Conservation (phyloP, 2,888 invertebrate genomes). For the Himalopsyche tibetana region DNA sequence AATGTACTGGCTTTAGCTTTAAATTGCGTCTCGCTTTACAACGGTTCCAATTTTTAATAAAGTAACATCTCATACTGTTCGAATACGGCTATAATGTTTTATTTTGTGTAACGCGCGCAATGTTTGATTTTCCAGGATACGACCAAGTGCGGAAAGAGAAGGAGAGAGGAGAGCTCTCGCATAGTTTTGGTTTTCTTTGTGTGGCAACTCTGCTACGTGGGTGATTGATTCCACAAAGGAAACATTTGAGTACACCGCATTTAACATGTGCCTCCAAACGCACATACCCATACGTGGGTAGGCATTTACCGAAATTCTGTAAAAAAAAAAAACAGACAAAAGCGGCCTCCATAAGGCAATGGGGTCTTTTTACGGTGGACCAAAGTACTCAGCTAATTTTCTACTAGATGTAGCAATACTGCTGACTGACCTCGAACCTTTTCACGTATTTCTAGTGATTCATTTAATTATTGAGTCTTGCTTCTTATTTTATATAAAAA, state of each 20-base stretch:
- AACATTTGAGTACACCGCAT: slow-evolving; percentile 26
- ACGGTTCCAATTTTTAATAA: neutral
- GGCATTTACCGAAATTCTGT: slow-evolving; percentile 3
- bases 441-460: neutral
- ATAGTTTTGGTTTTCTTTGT: slow-evolving; percentile 30
- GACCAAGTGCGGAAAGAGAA: neutral
- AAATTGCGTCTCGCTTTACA: neutral
- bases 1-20: too few species aligned
- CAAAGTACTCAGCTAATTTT: neutral
- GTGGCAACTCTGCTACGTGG: slow-evolving; percentile 27
- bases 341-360: neutral
- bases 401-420: neutral
- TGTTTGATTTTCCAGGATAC: slow-evolving; percentile 22
- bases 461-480: too few species aligned
- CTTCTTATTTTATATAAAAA: too few species aligned
- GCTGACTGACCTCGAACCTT: neutral
- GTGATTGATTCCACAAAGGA: slow-evolving; percentile 34
- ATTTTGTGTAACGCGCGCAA: neutral
- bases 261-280: slow-evolving; percentile 20
- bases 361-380: neutral
- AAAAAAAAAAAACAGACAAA: neutral
- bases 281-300: neutral
- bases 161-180: neutral
- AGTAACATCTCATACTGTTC: slow-evolving; percentile 28
- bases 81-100: slow-evolving; percentile 10